A percentile compares a stretch with the other conserved stretches of the same genome.
Conservation (phyloP, 2,888 invertebrate species). For the Chirona hameri region DNA sequence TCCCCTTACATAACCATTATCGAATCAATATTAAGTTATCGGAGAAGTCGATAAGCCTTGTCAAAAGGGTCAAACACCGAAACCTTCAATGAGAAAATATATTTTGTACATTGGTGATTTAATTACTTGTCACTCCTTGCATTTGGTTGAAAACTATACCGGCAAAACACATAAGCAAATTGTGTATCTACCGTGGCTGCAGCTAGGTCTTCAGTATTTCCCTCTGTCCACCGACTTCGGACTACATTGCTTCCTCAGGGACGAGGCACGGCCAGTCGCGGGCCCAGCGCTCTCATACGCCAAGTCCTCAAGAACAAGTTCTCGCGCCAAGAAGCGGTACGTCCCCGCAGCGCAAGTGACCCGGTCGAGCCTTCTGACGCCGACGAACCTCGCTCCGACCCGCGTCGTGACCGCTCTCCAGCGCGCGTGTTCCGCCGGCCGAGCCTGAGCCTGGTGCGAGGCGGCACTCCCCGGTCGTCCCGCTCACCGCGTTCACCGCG, state of each 20-base stretch:
- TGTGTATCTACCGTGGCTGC: no score
- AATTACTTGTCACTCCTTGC: no score
- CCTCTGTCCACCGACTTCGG: no score
- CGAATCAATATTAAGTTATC: no score
- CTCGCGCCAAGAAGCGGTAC: background rate
- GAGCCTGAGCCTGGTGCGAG: background rate
- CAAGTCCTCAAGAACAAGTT: slow-evolving; percentile 4
- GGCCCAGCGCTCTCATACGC: slow-evolving; percentile 1
- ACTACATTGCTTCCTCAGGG: background rate
- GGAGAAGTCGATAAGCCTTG: no score
- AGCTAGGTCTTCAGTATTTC: no score
- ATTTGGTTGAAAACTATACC: no score
- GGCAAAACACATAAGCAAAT: no score
- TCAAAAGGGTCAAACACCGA: no score
- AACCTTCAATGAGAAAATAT: no score
- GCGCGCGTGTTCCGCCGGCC: background rate
- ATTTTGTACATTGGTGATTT: no score
- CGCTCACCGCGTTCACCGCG: background rate
- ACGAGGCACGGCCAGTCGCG: background rate
- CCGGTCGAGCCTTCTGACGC: background rate
- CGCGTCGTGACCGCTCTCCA: background rate
- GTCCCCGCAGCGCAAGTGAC: slow-evolving; percentile 8
- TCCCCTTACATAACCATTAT: no score
- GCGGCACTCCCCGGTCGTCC: background rate
- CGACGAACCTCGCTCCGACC: background rate